phyloP scores from a whole-genome alignment of 2,797 vertebrate species.

The Amazona finschi region DNA sequence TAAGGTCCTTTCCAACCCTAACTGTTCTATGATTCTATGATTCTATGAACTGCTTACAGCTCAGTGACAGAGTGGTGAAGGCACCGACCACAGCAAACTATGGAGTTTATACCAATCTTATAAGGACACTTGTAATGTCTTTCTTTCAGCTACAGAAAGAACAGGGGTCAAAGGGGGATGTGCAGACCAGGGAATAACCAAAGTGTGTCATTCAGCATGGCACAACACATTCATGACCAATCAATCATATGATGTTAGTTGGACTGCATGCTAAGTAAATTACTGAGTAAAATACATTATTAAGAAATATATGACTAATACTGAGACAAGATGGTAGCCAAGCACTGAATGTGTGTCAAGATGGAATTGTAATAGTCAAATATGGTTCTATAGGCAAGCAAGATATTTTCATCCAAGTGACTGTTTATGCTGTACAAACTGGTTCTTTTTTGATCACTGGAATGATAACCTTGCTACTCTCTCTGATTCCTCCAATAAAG shows the following conservation, averaged over 20 bases:
- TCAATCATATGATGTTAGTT: fast-evolving
- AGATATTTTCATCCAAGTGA: neutral
- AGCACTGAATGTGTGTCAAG: neutral
- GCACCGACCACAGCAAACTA: neutral
- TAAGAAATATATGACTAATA: neutral
- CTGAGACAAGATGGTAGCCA: neutral
- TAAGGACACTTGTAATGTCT: neutral
- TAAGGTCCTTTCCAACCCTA: too few relatives aligned
- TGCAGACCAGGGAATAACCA: neutral
- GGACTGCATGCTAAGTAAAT: neutral
- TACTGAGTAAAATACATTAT: neutral
- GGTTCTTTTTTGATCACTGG: neutral
- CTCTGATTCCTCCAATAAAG: neutral
- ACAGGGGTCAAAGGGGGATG: neutral
- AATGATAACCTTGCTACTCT: neutral
- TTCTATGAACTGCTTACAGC: neutral
- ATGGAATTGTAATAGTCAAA: neutral
- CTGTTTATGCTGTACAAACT: neutral
- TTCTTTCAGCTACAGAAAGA: neutral
- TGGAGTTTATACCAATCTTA: fast-evolving
- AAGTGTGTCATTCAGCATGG: neutral
- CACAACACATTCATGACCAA: fast-evolving
- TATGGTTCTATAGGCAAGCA: neutral
- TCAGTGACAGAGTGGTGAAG: neutral
- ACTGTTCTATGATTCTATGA: too few relatives aligned